A percentile compares a stretch with the other conserved stretches of the same genome.
phyloP scores from a whole-genome alignment of 1,140 invertebrate species.

The Drosophila varians region DNA sequence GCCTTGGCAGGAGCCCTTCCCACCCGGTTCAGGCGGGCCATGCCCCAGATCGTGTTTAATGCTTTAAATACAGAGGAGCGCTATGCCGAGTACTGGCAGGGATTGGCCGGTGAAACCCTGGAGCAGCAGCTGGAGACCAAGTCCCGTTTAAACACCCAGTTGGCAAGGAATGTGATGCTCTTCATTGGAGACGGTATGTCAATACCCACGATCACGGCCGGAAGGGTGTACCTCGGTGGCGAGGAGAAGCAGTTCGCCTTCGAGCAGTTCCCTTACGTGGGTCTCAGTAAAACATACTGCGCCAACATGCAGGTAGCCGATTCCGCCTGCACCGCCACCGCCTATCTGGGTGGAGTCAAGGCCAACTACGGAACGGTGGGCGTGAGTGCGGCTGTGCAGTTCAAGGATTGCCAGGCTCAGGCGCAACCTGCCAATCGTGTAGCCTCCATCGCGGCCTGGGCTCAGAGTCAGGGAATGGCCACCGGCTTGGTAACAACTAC shows the following conservation, averaged over 20 bases:
- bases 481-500: conserved; percentile 90
- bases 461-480: conserved; percentile 88
- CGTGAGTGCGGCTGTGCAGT: conserved; percentile 86
- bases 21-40: conserved; percentile 58
- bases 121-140: conserved; percentile 76
- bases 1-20: background rate
- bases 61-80: conserved; percentile 60
- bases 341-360: conserved; percentile 92
- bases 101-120: conserved; percentile 61
- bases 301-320: conserved; percentile 89
- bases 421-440: conserved; percentile 85
- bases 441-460: conserved; percentile 89
- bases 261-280: conserved; percentile 85
- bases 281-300: conserved; percentile 87
- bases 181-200: conserved; percentile 91
- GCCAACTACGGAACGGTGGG: conserved; percentile 91
- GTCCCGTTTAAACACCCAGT: conserved; percentile 82
- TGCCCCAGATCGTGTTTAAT: conserved; percentile 67
- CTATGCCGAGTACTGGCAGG: conserved; percentile 76
- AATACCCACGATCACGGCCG: conserved; percentile 87
- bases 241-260: conserved; percentile 89
- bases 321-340: conserved; percentile 87
- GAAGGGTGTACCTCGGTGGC: conserved; percentile 87
- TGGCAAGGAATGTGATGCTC: conserved; percentile 89
- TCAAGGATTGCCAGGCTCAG: conserved; percentile 85